Percentiles rank a stretch among this genome's conserved stretches.
phyloP scores from a whole-genome alignment of 2,113 vertebrate species.

The Crotalus horridus region DNA sequence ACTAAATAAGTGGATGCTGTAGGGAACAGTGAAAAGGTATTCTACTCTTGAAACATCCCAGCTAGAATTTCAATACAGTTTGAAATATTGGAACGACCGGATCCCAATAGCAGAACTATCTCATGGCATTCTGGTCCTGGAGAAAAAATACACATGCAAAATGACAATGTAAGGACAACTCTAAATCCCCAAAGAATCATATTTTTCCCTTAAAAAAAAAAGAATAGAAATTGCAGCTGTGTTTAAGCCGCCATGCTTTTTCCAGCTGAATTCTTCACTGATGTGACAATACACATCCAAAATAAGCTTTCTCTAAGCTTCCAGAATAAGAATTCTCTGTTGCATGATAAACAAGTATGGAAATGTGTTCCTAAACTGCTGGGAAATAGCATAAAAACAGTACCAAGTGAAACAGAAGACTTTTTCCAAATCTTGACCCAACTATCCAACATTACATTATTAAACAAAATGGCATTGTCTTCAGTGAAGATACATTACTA shows the following conservation, averaged over 20 bases:
- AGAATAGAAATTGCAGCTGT: neutral
- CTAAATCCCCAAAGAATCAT: neutral
- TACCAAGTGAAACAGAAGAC: neutral
- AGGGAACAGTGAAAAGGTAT: neutral
- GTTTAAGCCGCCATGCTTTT: neutral
- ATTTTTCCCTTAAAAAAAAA: neutral
- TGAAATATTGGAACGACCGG: neutral
- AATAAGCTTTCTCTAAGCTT: neutral
- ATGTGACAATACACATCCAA: neutral
- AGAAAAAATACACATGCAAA: neutral
- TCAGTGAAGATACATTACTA: neutral
- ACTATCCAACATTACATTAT: neutral
- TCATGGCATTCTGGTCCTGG: neutral
- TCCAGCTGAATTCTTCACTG: neutral
- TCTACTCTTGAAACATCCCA: neutral
- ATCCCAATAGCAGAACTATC: neutral
- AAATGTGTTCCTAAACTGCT: neutral
- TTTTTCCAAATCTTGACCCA: neutral
- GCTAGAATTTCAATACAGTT: neutral
- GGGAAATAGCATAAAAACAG: conserved; percentile 6
- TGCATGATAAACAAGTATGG: neutral
- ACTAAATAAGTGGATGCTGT: neutral
- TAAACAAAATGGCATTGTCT: neutral
- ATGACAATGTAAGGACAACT: neutral
- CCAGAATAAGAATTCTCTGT: neutral